phyloP scores from a whole-genome alignment of 2,888 invertebrate genomes.

The Ochropacha duplaris region DNA sequence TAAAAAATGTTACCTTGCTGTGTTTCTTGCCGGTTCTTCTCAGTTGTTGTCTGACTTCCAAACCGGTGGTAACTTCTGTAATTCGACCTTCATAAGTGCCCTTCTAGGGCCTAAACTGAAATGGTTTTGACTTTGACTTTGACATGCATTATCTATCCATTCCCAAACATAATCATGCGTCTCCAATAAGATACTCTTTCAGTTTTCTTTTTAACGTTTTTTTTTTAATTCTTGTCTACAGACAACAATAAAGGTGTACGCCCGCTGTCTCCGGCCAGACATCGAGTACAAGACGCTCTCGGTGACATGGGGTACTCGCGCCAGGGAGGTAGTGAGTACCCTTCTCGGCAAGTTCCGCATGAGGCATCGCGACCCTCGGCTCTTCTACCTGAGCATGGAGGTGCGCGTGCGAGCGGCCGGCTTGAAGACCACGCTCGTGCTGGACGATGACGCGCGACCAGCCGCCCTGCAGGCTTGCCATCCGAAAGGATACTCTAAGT shows the following conservation, averaged over 20 bases:
- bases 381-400: slow-evolving; percentile 97
- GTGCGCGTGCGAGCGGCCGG: slow-evolving; percentile 93
- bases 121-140: too few species aligned
- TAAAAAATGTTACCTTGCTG: too few species aligned
- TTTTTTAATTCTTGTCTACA: slow-evolving; percentile 77
- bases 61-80: too few species aligned
- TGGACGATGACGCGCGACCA: slow-evolving; percentile 95
- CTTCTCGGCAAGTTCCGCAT: slow-evolving; percentile 94
- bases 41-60: too few species aligned
- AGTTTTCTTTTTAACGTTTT: too few species aligned
- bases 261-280: slow-evolving; percentile 93
- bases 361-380: slow-evolving; percentile 95
- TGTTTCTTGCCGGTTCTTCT: too few species aligned
- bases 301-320: slow-evolving; percentile 94
- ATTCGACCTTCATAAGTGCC: too few species aligned
- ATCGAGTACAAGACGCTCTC: slow-evolving; percentile 98
- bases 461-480: slow-evolving; percentile 96
- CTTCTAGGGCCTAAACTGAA: too few species aligned
- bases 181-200: too few species aligned
- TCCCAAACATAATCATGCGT: too few species aligned
- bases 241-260: slow-evolving; percentile 96
- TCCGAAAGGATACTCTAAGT: slow-evolving; percentile 96
- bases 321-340: slow-evolving; percentile 92
- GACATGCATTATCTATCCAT: too few species aligned
- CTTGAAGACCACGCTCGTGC: slow-evolving; percentile 89